A percentile compares a stretch with the other conserved stretches of the same genome.
phyloP scores from a whole-genome alignment of 2,888 invertebrate genomes.

The Ichneumoninae sp. region DNA sequence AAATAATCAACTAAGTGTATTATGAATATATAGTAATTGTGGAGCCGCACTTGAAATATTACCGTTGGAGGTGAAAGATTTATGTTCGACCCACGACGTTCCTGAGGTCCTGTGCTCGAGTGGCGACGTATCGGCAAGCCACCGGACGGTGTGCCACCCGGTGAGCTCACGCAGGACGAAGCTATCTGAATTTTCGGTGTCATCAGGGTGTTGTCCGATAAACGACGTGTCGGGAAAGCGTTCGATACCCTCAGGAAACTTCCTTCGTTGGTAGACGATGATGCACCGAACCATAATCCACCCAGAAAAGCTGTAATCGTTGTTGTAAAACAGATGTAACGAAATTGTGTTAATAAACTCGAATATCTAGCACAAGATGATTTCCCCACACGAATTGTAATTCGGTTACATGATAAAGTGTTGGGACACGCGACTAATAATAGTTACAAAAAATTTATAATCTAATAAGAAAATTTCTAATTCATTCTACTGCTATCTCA shows the following conservation, averaged over 20 bases:
- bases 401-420: neutral
- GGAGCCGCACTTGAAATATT: conserved; percentile 79
- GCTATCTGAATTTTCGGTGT: conserved; percentile 95
- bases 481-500: conserved; percentile 71
- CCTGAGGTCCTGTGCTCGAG: conserved; percentile 96
- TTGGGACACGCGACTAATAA: neutral
- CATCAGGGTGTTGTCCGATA: conserved; percentile 96
- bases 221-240: conserved; percentile 92
- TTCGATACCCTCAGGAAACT: conserved; percentile 92
- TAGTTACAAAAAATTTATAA: conserved; percentile 9
- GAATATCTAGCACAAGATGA: neutral
- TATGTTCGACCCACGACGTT: conserved; percentile 92
- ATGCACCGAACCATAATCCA: conserved; percentile 94
- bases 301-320: conserved; percentile 87
- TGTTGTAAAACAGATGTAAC: neutral
- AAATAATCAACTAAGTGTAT: neutral
- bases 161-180: conserved; percentile 94
- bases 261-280: conserved; percentile 91
- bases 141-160: conserved; percentile 89
- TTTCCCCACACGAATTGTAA: neutral
- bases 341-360: conserved; percentile 4
- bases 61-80: conserved; percentile 96
- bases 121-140: conserved; percentile 94
- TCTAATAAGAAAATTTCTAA: conserved; percentile 28
- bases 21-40: conserved; percentile 34